Evolutionary conservation across 2,113 vertebrate genomes (phyloP).

Genomic region (Colistium nudipinnis): DNA sequence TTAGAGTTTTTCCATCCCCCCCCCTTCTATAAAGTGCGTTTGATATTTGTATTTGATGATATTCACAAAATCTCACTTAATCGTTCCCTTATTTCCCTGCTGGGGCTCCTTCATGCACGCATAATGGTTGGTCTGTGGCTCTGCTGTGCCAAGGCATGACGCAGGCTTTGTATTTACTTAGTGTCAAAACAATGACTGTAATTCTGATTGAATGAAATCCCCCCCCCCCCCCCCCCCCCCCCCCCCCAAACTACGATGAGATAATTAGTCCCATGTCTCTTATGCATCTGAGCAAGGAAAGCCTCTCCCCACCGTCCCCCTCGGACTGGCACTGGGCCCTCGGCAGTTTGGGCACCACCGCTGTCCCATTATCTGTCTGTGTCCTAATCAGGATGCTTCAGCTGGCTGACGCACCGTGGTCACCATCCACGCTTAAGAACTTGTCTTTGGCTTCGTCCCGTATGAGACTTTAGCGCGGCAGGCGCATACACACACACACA

Average conservation of each 20-base stretch:
- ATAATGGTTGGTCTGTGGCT: constrained; percentile 47
- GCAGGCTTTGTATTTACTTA: constrained; percentile 67
- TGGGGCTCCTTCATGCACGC: constrained; percentile 27
- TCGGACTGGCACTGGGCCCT: constrained; percentile 55
- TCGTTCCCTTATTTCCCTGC: constrained; percentile 37
- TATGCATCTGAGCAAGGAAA: constrained; percentile 64
- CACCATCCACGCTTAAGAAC: constrained; percentile 14
- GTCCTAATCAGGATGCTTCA: constrained; percentile 57
- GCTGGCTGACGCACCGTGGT: constrained; percentile 36
- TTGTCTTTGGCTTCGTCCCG: constrained; percentile 15
- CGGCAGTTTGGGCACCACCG: constrained; percentile 61
- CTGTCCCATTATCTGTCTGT: constrained; percentile 53
- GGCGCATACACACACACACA: constrained; percentile 2
- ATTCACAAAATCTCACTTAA: constrained; percentile 20
- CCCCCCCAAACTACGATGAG: constrained; percentile 60
- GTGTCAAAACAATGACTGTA: constrained; percentile 74
- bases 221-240: background rate
- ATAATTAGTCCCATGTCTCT: constrained; percentile 77
- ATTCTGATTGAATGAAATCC: constrained; percentile 68
- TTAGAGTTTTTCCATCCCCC: background rate
- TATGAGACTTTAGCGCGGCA: too few species aligned
- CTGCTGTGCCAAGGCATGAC: constrained; percentile 49
- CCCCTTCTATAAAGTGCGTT: constrained; percentile 11
- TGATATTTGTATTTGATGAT: constrained; percentile 9
- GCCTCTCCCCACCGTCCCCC: background rate